A percentile compares a stretch with the other conserved stretches of the same genome.
Evolutionary conservation across 2,797 vertebrate species (phyloP).

Genomic region (Pangasius larnaudii): DNA sequence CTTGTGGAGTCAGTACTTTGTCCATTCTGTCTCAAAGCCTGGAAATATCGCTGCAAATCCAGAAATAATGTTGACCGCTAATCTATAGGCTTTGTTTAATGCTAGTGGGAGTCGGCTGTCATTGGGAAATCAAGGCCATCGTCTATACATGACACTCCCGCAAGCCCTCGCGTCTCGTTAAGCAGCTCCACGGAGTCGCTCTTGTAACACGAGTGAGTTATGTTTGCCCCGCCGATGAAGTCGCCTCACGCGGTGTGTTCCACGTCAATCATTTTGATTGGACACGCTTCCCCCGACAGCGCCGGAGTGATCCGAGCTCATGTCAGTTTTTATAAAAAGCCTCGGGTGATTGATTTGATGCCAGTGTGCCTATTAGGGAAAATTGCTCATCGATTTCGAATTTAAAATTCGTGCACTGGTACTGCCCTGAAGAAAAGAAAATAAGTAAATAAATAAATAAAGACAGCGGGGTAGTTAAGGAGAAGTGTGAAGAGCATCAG

Average conservation of each 20-base stretch:
- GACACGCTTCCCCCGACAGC: conserved; percentile 39
- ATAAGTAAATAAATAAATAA: neutral
- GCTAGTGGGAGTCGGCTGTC: neutral
- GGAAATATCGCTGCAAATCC: neutral
- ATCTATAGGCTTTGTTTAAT: neutral
- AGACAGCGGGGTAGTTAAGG: neutral
- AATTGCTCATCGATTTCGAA: conserved; percentile 24
- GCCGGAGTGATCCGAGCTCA: neutral
- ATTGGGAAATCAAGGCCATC: conserved; percentile 21
- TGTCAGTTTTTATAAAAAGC: conserved; percentile 23
- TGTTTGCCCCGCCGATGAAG: conserved; percentile 62
- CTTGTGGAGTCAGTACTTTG: neutral
- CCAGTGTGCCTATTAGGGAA: conserved; percentile 18
- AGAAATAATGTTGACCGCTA: neutral
- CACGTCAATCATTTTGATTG: conserved; percentile 70
- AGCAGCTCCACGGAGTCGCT: neutral
- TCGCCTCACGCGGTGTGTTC: conserved; percentile 64
- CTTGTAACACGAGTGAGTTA: conserved; percentile 68
- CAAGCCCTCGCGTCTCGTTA: conserved; percentile 15
- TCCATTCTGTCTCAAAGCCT: neutral
- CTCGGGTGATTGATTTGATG: conserved; percentile 35
- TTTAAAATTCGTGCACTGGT: neutral
- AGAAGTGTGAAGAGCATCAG: neutral
- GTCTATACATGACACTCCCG: neutral
- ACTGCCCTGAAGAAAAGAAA: neutral